Base-by-base conservation (phyloP, 2,113 vertebrate species). In the Bucco capensis region DNA sequence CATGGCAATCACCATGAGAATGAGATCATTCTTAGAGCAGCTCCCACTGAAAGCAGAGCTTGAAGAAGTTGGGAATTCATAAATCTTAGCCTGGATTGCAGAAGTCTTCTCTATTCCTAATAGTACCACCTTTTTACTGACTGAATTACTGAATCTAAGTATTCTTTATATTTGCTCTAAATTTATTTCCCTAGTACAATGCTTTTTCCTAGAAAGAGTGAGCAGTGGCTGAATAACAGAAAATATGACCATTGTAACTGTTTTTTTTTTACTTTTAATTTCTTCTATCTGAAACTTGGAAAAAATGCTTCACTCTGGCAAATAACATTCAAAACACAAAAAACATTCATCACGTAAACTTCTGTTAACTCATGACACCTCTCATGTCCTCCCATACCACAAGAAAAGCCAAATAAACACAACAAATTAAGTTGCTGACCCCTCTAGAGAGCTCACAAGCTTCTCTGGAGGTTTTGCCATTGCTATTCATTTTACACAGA, bases 301-400 rank as follows among this genome's bases (percentile, higher is more conserved):
- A 76, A 72, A 76, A 61, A 19, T 0, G 6, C n/a, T 44, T 72
- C 57, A n/a, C 28, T 70, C 56, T 46, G 57, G 61, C 79, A 94
- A n/a, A 83, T 86, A 88, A 69, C 73, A 88, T 86, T 78, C 27
- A 83, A 88, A 95, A 83, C 51, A 90, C 0, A 2, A 86, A n/a
- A 89, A 77, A 81, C 27, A 83, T 67, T 88, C 65, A 74, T 71
- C 83, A 78, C 46, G 65, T 70, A 89, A 89, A 92, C 76, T 72
- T 90, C 91, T 82, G 81, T 57, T 90, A 84, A 79, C 81, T 89
- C 74, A 65, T 61, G 87, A 92, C 80, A 92, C 95, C 70, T 90
- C 91, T 73, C 72, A 80, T 85, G 89, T 89, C 85, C 69, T 92
- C 88, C 19, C 79, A 88, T 95, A 91, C 72, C 83, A 91, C 85